A percentile compares a stretch with the other conserved stretches of the same genome.
Conservation (phyloP, 2,888 invertebrate species). For the Allacma fusca region DNA sequence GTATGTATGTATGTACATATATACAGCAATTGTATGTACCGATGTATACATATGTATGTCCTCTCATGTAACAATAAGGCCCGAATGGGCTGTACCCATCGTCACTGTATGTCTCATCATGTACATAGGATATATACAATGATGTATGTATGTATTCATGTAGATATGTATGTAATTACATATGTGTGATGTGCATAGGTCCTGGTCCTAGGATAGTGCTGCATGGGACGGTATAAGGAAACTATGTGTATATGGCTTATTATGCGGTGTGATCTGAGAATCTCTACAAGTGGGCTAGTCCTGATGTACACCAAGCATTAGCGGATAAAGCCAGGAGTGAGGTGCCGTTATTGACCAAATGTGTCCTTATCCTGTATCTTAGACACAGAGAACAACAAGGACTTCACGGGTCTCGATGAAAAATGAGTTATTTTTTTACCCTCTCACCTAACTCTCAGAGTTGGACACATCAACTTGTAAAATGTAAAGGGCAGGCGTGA, state of each 20-base stretch:
- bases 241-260: not conserved
- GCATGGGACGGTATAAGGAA: not conserved
- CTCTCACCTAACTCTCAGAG: constrained; percentile 18
- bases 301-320: constrained; percentile 26
- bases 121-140: too few species aligned
- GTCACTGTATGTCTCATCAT: too few species aligned
- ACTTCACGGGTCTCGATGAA: constrained; percentile 38
- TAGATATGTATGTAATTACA: too few species aligned
- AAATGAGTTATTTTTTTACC: constrained; percentile 39
- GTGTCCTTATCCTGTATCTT: constrained; percentile 23
- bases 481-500: constrained; percentile 42
- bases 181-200: too few species aligned
- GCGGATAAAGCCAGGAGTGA: constrained; percentile 40
- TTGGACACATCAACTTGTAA: constrained; percentile 20
- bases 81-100: too few species aligned
- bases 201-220: too few species aligned
- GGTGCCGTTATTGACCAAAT: constrained; percentile 40
- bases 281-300: constrained; percentile 18
- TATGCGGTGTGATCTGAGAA: not conserved
- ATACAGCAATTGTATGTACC: too few species aligned
- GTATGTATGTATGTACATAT: too few species aligned
- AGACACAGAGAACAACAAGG: constrained; percentile 19
- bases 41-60: too few species aligned
- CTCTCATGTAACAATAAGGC: too few species aligned
- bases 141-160: too few species aligned